These are phyloP conservation scores for Panagrolaimus sp. DNA, from an alignment of 1,140 invertebrate species.

Conservation along the genomic window DNA sequence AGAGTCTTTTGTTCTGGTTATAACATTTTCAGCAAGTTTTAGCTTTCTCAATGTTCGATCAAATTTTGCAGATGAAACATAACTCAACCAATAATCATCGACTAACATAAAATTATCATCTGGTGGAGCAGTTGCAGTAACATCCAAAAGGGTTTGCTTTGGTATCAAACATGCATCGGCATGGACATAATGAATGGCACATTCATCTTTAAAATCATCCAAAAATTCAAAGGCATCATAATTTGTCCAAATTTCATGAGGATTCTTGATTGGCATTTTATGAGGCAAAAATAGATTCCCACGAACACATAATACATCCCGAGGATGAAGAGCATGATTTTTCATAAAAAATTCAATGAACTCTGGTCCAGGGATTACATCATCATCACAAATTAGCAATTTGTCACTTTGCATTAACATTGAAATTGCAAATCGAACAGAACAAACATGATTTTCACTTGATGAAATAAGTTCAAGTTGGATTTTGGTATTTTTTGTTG, in stretches of 20 bases:
- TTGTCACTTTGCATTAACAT: not conserved
- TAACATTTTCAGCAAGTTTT: not conserved
- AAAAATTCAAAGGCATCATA: not conserved
- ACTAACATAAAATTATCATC: not conserved
- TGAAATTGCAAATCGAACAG: not conserved
- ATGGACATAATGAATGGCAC: not conserved
- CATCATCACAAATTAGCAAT: conserved; percentile 7
- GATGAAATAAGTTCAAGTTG: not conserved
- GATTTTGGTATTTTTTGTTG: not conserved
- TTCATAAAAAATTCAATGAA: conserved; percentile 4
- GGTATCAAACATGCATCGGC: not conserved
- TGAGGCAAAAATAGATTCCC: not conserved
- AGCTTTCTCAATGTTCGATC: not conserved
- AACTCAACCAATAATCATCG: conserved; percentile 7
- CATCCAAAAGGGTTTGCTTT: not conserved
- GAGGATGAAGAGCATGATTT: not conserved
- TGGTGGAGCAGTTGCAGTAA: not conserved
- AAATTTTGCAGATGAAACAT: not conserved
- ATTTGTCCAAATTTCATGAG: not conserved
- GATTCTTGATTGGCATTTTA: not conserved
- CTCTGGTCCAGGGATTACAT: not conserved
- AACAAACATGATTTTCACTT: conserved; percentile 5
- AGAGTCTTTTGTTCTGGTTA: not conserved
- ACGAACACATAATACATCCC: not conserved
- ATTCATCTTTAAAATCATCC: not conserved